Evolutionary conservation across 2,797 vertebrate genomes (phyloP), one percentile per base, ranked within the genome.

Genomic region (Falco berigora): DNA sequence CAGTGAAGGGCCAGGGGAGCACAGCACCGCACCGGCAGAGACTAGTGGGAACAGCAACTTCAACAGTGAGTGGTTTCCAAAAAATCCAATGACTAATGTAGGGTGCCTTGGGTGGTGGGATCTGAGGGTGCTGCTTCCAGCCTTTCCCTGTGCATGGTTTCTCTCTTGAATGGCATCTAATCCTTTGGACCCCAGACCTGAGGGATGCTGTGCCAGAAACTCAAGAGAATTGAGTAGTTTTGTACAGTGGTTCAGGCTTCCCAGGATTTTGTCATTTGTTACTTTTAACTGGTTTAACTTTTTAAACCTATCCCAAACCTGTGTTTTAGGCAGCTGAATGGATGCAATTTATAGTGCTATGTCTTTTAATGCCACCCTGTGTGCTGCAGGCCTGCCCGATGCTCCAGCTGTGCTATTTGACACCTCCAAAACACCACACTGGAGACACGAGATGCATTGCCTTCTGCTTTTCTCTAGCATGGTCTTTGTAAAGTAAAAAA

Each of bases 51-150:
- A 81, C 96, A 63, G 95, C 97, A 97, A 14, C 98, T 97, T 96
- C 97, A 94, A 97, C 98, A 98, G 98, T 98, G 97, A 98, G 98
- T 98, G 97, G 68, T 89, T 95, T 90, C 96, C 87, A 61, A 42
- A 42, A 42, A 40, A 66, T 69, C 50, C 6, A 5, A 11, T 10
- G 63, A 71, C 36, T 78, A 10, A 3, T 15, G 24, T 9, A 74
- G 69, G 76, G 69, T 68, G 61, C 64, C 38, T 14, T 36, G 84
- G 77, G 69, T 73, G 81, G 77, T 30, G 80, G 88, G 85, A 4
- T 30, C 58, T 6, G 55, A 36, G 87, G 61, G 66, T 32, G 63
- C 69, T 82, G 80, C 28, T 66, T 42, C 56, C 93, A 88, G 55
- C 44, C 59, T 59, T 74, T 44, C 32, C 34, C 36, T 32, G 14